These are phyloP conservation scores for Chrysopilus asiliformis DNA, from an alignment of 2,888 invertebrate species.

Conservation along the genomic window DNA sequence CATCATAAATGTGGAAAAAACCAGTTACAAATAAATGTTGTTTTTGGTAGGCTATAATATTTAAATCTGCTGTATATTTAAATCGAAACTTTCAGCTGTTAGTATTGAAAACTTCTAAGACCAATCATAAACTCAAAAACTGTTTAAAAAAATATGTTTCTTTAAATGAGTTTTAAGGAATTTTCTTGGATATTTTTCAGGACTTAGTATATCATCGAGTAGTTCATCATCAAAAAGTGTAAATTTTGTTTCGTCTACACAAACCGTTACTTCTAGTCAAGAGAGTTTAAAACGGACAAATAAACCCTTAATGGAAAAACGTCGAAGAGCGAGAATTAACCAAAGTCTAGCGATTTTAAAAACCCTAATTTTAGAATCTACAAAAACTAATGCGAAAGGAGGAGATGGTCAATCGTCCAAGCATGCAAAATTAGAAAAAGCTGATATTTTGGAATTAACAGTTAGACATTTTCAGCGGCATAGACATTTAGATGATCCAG, in stretches of 20 bases:
- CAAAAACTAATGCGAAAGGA: conserved; percentile 38
- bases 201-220: not conserved
- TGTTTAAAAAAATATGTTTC: not conserved
- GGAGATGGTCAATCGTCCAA: conserved; percentile 46
- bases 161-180: not conserved
- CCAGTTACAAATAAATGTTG: too few species aligned
- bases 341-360: conserved; percentile 59
- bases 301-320: conserved; percentile 67
- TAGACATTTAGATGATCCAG: conserved; percentile 49
- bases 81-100: too few species aligned
- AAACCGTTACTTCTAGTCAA: conserved; percentile 32
- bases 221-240: conserved; percentile 22
- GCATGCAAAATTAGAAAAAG: conserved; percentile 70
- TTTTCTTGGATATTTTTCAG: not conserved
- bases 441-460: conserved; percentile 68
- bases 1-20: too few species aligned
- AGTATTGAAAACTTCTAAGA: too few species aligned
- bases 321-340: conserved; percentile 58
- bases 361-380: conserved; percentile 55
- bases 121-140: not conserved
- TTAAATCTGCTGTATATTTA: too few species aligned
- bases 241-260: conserved; percentile 29
- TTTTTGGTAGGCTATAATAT: too few species aligned
- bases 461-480: conserved; percentile 68
- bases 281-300: conserved; percentile 45